These are phyloP conservation scores for Pectinophora gossypiella DNA, from an alignment of 1,140 invertebrate species.

Conservation along the genomic window DNA sequence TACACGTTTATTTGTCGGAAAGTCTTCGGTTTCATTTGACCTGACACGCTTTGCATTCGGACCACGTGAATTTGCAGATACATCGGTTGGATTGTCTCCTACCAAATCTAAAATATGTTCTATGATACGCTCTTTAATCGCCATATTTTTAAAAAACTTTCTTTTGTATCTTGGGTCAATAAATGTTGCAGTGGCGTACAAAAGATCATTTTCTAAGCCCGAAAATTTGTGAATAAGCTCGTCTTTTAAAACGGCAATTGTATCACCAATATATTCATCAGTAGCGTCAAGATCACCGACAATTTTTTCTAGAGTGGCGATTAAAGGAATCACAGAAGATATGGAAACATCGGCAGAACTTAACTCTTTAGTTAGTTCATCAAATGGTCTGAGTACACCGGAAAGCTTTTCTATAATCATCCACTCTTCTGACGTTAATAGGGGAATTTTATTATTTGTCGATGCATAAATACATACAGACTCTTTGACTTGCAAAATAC, in stretches of 20 bases:
- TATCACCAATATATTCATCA: not conserved
- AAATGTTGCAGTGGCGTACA: slow-evolving; percentile 26
- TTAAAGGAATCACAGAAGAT: not conserved
- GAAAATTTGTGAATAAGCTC: slow-evolving; percentile 24
- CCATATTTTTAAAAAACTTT: slow-evolving; percentile 23
- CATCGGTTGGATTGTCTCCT: slow-evolving; percentile 13
- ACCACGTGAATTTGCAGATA: slow-evolving; percentile 24
- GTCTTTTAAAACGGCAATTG: too few species aligned
- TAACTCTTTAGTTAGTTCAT: not conserved
- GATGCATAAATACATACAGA: not conserved
- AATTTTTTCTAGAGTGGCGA: not conserved
- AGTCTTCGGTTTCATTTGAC: slow-evolving; percentile 8
- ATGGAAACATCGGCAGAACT: not conserved
- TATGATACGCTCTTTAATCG: too few species aligned
- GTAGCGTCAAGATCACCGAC: not conserved
- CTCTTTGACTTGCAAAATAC: not conserved
- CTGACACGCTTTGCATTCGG: slow-evolving; percentile 16
- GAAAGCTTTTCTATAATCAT: not conserved
- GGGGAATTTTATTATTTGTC: too few species aligned
- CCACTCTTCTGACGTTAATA: too few species aligned
- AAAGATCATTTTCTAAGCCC: slow-evolving; percentile 24
- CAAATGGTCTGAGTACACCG: not conserved
- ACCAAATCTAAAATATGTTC: slow-evolving; percentile 27
- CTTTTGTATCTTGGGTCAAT: slow-evolving; percentile 28
- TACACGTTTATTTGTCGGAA: slow-evolving; percentile 17